phyloP scores from a whole-genome alignment of 2,888 invertebrate genomes.

The Epinotia ramella region DNA sequence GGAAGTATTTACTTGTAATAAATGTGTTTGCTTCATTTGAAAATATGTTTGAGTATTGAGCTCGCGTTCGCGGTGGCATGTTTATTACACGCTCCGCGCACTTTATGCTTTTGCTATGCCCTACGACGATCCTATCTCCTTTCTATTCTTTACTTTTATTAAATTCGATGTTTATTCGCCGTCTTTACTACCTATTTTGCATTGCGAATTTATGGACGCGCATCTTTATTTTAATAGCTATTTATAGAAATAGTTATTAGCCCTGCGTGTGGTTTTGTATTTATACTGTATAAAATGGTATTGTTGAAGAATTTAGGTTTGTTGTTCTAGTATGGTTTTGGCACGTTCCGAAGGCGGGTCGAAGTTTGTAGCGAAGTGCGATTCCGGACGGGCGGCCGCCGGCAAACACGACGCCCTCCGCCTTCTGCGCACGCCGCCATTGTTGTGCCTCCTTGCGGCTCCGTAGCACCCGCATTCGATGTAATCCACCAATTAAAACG shows the following conservation, averaged over 20 bases:
- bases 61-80: conserved; percentile 64
- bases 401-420: conserved; percentile 74
- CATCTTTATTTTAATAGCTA: conserved; percentile 36
- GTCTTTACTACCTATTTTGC: conserved; percentile 53
- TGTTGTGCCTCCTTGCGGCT: conserved; percentile 61
- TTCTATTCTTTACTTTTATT: conserved; percentile 64
- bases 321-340: conserved; percentile 52
- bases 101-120: conserved; percentile 64
- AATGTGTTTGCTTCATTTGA: conserved; percentile 57
- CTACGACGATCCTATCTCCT: conserved; percentile 56
- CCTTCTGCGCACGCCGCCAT: conserved; percentile 77
- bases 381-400: conserved; percentile 69
- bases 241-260: conserved; percentile 15
- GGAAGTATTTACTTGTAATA: conserved; percentile 53
- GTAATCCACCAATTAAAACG: conserved; percentile 71
- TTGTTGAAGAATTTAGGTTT: conserved; percentile 34
- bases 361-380: conserved; percentile 63
- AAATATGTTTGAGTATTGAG: conserved; percentile 60
- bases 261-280: not conserved
- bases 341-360: conserved; percentile 58
- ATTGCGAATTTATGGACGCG: conserved; percentile 53
- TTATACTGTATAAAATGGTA: not conserved
- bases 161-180: conserved; percentile 57
- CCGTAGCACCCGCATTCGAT: conserved; percentile 62
- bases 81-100: conserved; percentile 65